A percentile compares a stretch with the other conserved stretches of the same genome.
Conservation (phyloP, 2,797 vertebrate genomes). For the Threskiornis aethiopicus region DNA sequence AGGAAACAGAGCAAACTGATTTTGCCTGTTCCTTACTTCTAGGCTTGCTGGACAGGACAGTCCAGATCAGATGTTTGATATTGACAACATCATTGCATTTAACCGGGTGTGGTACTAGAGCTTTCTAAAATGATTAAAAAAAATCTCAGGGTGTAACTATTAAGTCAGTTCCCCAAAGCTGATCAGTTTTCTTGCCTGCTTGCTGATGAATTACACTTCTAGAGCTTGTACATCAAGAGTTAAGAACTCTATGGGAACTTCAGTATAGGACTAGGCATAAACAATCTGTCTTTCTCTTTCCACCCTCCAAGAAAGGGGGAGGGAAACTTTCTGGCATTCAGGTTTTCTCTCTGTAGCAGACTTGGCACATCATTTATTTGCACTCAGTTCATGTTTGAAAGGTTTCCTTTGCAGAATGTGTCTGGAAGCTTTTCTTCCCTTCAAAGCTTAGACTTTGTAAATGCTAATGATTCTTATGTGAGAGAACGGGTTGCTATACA, state of each 20-base stretch:
- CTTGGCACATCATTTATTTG: not conserved
- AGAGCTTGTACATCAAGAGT: not conserved
- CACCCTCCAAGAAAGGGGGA: not conserved
- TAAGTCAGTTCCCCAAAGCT: not conserved
- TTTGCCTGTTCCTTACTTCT: not conserved
- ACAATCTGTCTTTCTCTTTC: not conserved
- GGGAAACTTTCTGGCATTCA: not conserved
- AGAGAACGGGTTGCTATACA: not conserved
- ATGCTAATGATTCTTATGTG: slow-evolving; percentile 13
- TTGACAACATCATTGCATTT: not conserved
- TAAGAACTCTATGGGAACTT: not conserved
- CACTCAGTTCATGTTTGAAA: not conserved
- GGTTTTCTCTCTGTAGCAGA: not conserved
- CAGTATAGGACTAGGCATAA: not conserved
- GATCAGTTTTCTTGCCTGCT: not conserved
- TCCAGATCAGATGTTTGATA: not conserved
- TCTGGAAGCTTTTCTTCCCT: not conserved
- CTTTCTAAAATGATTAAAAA: not conserved
- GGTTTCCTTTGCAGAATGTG: not conserved
- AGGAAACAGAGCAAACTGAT: not conserved
- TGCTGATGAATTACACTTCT: not conserved
- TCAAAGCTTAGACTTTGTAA: not conserved
- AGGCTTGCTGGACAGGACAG: not conserved
- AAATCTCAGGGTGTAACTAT: not conserved
- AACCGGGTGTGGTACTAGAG: not conserved